Evolutionary conservation across 2,113 vertebrate species (phyloP).

Genomic region (Mirza zaza): DNA sequence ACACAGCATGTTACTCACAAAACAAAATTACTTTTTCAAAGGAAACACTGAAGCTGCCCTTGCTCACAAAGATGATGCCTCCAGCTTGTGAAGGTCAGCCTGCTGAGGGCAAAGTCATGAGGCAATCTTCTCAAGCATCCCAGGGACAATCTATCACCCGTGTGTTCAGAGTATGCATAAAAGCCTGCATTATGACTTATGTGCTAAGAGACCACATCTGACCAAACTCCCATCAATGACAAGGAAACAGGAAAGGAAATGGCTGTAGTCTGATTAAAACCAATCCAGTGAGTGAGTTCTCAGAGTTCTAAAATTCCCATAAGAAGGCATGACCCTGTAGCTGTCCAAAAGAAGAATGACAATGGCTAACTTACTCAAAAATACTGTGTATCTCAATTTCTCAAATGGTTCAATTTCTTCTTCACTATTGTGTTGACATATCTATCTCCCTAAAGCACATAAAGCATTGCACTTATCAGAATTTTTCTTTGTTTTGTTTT

Average conservation of each 20-base stretch:
- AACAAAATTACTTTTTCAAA: conserved; percentile 75
- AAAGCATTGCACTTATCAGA: background rate
- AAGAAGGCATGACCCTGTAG: conserved; percentile 14
- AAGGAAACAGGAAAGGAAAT: conserved; percentile 49
- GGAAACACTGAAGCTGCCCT: conserved; percentile 54
- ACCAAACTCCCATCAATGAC: conserved; percentile 61
- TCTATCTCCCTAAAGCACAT: background rate
- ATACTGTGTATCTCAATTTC: conserved; percentile 20
- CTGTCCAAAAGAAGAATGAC: conserved; percentile 49
- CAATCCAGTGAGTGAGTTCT: conserved; percentile 42
- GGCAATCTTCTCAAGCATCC: conserved; percentile 61
- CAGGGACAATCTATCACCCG: conserved; percentile 54
- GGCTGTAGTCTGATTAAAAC: conserved; percentile 58
- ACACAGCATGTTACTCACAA: conserved; percentile 70
- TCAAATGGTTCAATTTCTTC: background rate
- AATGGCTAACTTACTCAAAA: conserved; percentile 27
- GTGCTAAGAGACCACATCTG: conserved; percentile 28
- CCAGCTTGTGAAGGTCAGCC: conserved; percentile 71
- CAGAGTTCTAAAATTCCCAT: conserved; percentile 45
- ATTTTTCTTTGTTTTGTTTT: conserved; percentile 45
- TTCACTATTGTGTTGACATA: background rate
- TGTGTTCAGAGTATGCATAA: conserved; percentile 48
- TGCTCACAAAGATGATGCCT: conserved; percentile 50
- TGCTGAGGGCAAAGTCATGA: conserved; percentile 74
- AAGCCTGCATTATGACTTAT: conserved; percentile 53